Percentiles rank a stretch among this genome's conserved stretches.
Evolutionary conservation across 2,888 invertebrate genomes (phyloP).

Genomic region (Hybos culiciformis): DNA sequence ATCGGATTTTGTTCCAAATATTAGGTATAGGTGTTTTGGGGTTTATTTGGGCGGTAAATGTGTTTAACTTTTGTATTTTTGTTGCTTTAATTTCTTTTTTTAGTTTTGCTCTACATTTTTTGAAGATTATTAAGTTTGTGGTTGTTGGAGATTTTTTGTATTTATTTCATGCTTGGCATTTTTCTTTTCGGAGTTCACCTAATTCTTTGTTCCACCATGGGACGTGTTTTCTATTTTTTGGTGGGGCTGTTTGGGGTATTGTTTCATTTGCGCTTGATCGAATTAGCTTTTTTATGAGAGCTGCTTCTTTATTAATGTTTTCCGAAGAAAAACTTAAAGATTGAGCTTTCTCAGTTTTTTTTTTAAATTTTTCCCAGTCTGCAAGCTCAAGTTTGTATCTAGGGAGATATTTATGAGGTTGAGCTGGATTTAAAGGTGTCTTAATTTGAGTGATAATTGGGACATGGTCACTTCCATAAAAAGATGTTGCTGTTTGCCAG

Average conservation of each 20-base stretch:
- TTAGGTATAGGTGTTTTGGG: neutral
- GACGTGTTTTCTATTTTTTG: neutral
- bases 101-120: conserved; percentile 5
- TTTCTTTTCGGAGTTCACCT: neutral
- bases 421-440: too few relatives aligned
- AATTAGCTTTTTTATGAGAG: neutral
- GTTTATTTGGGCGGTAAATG: neutral
- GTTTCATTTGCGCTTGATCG: neutral
- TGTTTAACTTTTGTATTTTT: neutral
- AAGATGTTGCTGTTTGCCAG: too few relatives aligned
- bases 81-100: neutral
- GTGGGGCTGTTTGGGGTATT: neutral
- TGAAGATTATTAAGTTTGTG: conserved; percentile 1
- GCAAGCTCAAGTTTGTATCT: too few relatives aligned
- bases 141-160: neutral
- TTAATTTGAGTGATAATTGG: too few relatives aligned
- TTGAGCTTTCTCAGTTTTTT: too few relatives aligned
- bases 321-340: too few relatives aligned
- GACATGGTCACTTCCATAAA: too few relatives aligned
- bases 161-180: neutral
- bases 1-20: conserved; percentile 3
- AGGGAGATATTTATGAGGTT: too few relatives aligned
- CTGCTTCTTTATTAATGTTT: neutral
- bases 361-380: too few relatives aligned
- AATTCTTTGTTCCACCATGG: conserved; percentile 7